A percentile compares a stretch with the other conserved stretches of the same genome.
Conservation (phyloP, 2,797 vertebrate species). For the Gymnodraco acuticeps region DNA sequence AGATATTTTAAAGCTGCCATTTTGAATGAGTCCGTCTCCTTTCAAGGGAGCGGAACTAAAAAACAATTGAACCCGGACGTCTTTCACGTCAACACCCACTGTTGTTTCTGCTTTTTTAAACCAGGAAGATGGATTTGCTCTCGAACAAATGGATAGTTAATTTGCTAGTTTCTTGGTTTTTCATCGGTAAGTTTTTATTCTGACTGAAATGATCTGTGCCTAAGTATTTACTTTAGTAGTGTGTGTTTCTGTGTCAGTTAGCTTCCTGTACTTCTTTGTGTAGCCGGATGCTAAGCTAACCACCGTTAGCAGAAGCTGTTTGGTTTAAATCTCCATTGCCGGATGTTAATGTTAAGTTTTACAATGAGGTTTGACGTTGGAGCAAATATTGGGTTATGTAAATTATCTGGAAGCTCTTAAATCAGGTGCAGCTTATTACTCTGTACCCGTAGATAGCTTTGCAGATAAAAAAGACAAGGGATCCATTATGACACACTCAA, state of each 20-base stretch:
- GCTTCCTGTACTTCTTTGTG: conserved; percentile 63
- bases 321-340: neutral
- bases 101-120: conserved; percentile 73
- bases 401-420: fast-evolving
- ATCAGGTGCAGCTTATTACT: too few relatives aligned
- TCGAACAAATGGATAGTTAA: conserved; percentile 65
- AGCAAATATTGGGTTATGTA: fast-evolving
- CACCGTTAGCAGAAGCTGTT: conserved; percentile 40
- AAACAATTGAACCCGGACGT: conserved; percentile 64
- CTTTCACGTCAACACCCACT: conserved; percentile 64
- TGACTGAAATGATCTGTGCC: fast-evolving
- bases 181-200: conserved; percentile 64
- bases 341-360: neutral
- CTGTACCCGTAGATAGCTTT: too few relatives aligned
- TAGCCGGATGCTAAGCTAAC: conserved; percentile 70
- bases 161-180: conserved; percentile 64
- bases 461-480: too few relatives aligned
- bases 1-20: conserved; percentile 29
- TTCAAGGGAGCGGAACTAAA: conserved; percentile 58
- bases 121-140: conserved; percentile 85
- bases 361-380: neutral
- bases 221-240: neutral
- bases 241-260: conserved; percentile 13
- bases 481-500: too few relatives aligned
- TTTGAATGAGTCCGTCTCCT: conserved; percentile 24